A percentile compares a stretch with the other conserved stretches of the same genome.
These are phyloP conservation scores for human DNA, from an alignment of 2,113 vertebrate species.

Conservation along the genomic window GRCh38 chr2:209696001-209696500, in stretches of 20 bases:
- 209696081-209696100: constrained; percentile 93
- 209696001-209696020: constrained; percentile 93
- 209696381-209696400: constrained; percentile 69
- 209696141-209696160: constrained; percentile 83
- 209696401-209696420: constrained; percentile 30
- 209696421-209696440: constrained; percentile 52
- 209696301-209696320: constrained; percentile 98
- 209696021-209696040: constrained; percentile 98
- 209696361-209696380: constrained; percentile 62
- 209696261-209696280: constrained; percentile 93
- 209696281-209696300: constrained; percentile 97
- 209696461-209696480: constrained; percentile 54
- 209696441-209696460: constrained; percentile 69
- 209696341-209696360: constrained; percentile 96
- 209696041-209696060: constrained; percentile 98
- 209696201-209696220: constrained; percentile 86
- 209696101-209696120: constrained; percentile 90
- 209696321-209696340: constrained; percentile 97
- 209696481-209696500: constrained; percentile 82
- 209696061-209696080: constrained; percentile 94
- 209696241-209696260: constrained; percentile 88
- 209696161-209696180: constrained; percentile 77
- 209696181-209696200: constrained; percentile 87
- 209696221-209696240: constrained; percentile 86
- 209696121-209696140: constrained; percentile 82